Percentiles rank a stretch among this genome's conserved stretches.
Evolutionary conservation across 2,113 vertebrate species (phyloP).

Genomic region (Psophia crepitans): DNA sequence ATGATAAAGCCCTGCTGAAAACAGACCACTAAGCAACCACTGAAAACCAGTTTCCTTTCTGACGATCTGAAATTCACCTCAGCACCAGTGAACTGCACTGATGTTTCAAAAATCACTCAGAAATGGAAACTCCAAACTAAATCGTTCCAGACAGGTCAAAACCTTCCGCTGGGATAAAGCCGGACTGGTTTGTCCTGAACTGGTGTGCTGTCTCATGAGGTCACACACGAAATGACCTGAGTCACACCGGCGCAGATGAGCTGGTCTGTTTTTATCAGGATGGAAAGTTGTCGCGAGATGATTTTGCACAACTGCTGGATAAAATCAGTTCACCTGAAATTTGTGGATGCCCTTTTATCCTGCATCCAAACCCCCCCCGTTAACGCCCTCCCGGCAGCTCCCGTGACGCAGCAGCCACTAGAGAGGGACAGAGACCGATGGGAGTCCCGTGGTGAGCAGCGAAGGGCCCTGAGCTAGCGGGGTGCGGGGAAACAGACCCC

Average conservation of each 20-base stretch:
- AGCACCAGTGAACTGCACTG: neutral
- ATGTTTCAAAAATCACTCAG: neutral
- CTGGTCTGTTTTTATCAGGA: neutral
- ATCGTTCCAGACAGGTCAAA: neutral
- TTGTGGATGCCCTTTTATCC: neutral
- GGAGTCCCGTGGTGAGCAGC: fast-evolving
- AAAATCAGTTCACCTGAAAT: neutral
- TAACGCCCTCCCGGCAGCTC: neutral
- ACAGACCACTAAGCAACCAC: neutral
- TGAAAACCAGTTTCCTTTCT: neutral
- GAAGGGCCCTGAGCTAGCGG: neutral
- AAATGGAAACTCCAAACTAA: neutral
- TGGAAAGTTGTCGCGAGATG: neutral
- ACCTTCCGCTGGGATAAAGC: neutral
- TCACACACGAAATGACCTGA: neutral
- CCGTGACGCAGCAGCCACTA: neutral
- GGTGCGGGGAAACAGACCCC: neutral
- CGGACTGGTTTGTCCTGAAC: neutral
- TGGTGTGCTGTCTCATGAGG: neutral
- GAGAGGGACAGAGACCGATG: slow-evolving; percentile 19
- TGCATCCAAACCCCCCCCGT: neutral
- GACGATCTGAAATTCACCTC: neutral
- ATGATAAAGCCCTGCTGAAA: neutral
- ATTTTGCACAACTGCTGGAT: neutral
- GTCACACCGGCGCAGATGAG: fast-evolving